These are phyloP conservation scores for Mesembrinibis cayennensis DNA, from an alignment of 2,113 vertebrate genomes.

Conservation along the genomic window DNA sequence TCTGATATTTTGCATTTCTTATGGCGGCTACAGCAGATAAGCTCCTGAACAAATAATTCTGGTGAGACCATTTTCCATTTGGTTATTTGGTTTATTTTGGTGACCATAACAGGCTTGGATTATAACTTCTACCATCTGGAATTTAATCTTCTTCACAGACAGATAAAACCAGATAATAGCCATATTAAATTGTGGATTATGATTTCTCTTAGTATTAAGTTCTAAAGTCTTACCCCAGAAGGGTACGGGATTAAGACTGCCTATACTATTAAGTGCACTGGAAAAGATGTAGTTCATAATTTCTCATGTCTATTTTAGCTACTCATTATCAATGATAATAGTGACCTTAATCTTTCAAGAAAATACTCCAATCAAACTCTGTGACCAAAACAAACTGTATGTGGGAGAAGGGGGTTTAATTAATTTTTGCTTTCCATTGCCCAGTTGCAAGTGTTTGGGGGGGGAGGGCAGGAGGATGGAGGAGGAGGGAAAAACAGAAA, in stretches of 20 bases:
- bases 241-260: constrained; percentile 26
- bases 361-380: neutral
- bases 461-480: neutral
- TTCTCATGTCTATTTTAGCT: constrained; percentile 25
- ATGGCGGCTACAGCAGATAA: neutral
- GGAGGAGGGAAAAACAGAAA: neutral
- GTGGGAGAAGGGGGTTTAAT: neutral
- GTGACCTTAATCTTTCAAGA: constrained; percentile 1
- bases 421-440: neutral
- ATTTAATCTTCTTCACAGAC: constrained; percentile 73
- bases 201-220: constrained; percentile 63
- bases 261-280: constrained; percentile 30
- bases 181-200: constrained; percentile 71
- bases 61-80: constrained; percentile 26
- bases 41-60: constrained; percentile 19
- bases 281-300: constrained; percentile 27
- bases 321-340: neutral
- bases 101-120: constrained; percentile 60
- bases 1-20: neutral
- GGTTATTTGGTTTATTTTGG: constrained; percentile 65
- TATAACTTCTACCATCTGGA: constrained; percentile 69
- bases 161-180: constrained; percentile 68
- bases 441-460: neutral
- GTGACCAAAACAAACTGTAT: neutral
- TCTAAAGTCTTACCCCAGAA: constrained; percentile 42